phyloP scores from a whole-genome alignment of 2,888 invertebrate genomes.

The Unio pictorum region DNA sequence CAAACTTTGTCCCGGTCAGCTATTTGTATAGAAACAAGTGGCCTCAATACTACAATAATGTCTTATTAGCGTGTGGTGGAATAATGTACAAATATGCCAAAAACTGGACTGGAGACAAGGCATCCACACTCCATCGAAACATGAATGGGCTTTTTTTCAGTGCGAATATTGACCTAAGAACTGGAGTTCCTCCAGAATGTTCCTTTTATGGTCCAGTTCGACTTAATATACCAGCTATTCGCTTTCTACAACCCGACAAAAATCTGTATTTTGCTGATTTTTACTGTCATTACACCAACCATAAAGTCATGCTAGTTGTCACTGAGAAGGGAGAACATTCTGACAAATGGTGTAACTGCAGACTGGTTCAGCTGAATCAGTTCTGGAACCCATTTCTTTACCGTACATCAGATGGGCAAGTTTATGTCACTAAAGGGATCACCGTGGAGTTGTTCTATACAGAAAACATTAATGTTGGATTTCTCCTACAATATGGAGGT shows the following conservation, averaged over 20 bases:
- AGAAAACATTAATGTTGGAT: slow-evolving; percentile 19
- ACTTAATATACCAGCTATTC: slow-evolving; percentile 18
- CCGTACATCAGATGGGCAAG: background rate
- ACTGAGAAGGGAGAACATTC: slow-evolving; percentile 4
- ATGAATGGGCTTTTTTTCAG: slow-evolving; percentile 52
- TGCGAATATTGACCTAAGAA: slow-evolving; percentile 48
- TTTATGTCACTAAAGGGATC: slow-evolving; percentile 14
- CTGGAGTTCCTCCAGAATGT: slow-evolving; percentile 38
- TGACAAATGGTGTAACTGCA: slow-evolving; percentile 21
- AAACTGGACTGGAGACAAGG: slow-evolving; percentile 59
- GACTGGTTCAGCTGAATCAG: slow-evolving; percentile 17
- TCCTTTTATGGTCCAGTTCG: slow-evolving; percentile 26
- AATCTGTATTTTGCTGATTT: slow-evolving; percentile 68
- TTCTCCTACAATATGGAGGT: background rate
- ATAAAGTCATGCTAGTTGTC: slow-evolving; percentile 66
- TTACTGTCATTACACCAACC: slow-evolving; percentile 64
- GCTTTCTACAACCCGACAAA: slow-evolving; percentile 9
- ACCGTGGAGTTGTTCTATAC: slow-evolving; percentile 36
- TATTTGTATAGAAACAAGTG: slow-evolving; percentile 14
- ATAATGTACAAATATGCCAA: slow-evolving; percentile 59
- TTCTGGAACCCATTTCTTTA: slow-evolving; percentile 24
- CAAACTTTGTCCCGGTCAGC: background rate
- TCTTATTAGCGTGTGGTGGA: slow-evolving; percentile 10
- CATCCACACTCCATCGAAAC: slow-evolving; percentile 37
- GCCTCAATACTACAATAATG: slow-evolving; percentile 5